These are phyloP conservation scores for Grallaria varia DNA, from an alignment of 2,113 vertebrate species.

Conservation along the genomic window DNA sequence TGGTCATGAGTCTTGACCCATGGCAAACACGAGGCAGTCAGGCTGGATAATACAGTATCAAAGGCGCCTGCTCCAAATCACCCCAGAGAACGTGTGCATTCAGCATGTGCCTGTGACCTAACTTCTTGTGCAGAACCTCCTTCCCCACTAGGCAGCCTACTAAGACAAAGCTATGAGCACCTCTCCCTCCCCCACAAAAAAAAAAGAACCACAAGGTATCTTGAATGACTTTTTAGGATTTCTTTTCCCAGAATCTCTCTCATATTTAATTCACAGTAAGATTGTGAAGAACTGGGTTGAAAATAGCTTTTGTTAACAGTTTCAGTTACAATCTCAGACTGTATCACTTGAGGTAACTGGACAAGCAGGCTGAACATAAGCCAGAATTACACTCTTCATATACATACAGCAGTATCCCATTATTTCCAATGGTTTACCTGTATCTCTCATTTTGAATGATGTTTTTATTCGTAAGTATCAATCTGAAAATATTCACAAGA, in stretches of 20 bases:
- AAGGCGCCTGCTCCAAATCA: neutral
- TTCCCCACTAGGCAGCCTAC: neutral
- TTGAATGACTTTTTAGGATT: neutral
- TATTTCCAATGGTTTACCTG: neutral
- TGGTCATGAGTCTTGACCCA: neutral
- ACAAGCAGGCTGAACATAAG: neutral
- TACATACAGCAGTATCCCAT: neutral
- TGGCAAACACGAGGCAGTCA: neutral
- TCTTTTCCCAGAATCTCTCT: neutral
- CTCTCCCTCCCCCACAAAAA: no score
- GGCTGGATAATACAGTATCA: neutral
- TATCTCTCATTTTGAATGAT: neutral
- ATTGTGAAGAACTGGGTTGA: neutral
- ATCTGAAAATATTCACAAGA: constrained; percentile 12
- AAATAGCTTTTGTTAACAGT: neutral
- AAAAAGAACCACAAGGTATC: neutral
- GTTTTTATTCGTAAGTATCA: neutral
- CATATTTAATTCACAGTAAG: neutral
- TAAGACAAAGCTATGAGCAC: neutral
- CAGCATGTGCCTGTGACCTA: neutral
- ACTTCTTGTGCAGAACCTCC: neutral
- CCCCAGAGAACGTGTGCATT: neutral
- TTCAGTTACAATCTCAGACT: neutral
- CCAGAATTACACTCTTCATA: neutral
- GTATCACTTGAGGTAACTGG: neutral